A percentile compares a stretch with the other conserved stretches of the same genome.
Conservation (phyloP, 2,797 vertebrate genomes). For the Fistularia commersonii region DNA sequence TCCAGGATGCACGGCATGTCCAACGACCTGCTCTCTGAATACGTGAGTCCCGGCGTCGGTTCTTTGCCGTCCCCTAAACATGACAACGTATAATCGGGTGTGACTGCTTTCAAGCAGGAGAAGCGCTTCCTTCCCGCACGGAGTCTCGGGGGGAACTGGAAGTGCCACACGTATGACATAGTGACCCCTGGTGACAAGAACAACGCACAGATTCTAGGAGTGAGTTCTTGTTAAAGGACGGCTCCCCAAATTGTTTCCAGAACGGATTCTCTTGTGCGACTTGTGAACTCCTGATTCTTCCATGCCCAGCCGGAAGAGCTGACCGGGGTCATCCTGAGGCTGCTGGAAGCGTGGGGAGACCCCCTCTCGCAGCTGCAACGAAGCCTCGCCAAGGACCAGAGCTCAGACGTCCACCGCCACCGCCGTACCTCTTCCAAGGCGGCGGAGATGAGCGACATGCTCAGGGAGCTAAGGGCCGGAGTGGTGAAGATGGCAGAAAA, state of each 20-base stretch:
- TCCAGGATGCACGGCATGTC: constrained; percentile 68
- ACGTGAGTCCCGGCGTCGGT: constrained; percentile 38
- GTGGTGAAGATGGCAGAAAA: constrained; percentile 70
- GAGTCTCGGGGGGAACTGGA: constrained; percentile 54
- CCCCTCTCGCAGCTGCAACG: constrained; percentile 66
- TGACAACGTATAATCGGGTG: no score
- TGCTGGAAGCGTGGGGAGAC: constrained; percentile 68
- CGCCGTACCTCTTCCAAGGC: constrained; percentile 62
- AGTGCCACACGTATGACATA: constrained; percentile 69
- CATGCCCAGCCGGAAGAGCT: constrained; percentile 64
- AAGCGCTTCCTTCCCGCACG: constrained; percentile 53
- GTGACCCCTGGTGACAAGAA: constrained; percentile 68
- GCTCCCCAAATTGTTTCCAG: no score
- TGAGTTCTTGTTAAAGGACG: no score
- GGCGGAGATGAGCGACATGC: constrained; percentile 66
- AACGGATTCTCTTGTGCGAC: background rate
- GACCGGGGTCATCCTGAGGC: constrained; percentile 68
- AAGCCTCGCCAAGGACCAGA: constrained; percentile 34
- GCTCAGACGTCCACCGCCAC: background rate
- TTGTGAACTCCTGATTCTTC: background rate
- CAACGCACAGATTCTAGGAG: constrained; percentile 65
- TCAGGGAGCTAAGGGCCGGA: constrained; percentile 64
- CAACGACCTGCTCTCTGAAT: constrained; percentile 62
- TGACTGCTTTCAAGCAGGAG: constrained; percentile 51
- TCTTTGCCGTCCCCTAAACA: no score